phyloP scores from a whole-genome alignment of 23 tunicate species.

The Ciona savignyi region DNA sequence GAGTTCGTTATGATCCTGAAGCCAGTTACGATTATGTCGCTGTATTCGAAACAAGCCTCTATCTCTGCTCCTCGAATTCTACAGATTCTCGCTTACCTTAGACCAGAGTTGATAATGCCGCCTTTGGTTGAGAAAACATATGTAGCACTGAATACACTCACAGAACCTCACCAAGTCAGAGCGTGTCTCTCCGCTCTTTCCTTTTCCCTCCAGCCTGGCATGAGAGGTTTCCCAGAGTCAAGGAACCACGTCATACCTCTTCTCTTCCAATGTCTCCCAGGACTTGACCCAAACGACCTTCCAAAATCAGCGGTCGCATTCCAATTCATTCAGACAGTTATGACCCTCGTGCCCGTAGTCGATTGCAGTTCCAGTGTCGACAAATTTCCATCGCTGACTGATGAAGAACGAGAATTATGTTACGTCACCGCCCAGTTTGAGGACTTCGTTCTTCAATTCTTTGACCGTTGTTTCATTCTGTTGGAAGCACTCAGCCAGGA shows the following conservation, averaged over 20 bases:
- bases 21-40: slow-evolving; percentile 61
- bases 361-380: slow-evolving; percentile 67
- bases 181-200: slow-evolving; percentile 69
- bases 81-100: slow-evolving; percentile 40
- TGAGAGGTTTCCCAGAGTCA: slow-evolving; percentile 49
- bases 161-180: slow-evolving; percentile 87
- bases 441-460: slow-evolving; percentile 67
- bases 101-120: slow-evolving; percentile 76
- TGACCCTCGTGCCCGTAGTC: slow-evolving; percentile 55
- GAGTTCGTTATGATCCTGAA: slow-evolving; percentile 56
- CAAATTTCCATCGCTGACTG: slow-evolving; percentile 19
- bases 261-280: slow-evolving; percentile 78
- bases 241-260: slow-evolving; percentile 62
- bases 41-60: slow-evolving; percentile 61
- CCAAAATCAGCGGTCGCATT: slow-evolving; percentile 72
- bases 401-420: slow-evolving; percentile 49
- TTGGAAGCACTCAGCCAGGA: slow-evolving; percentile 66
- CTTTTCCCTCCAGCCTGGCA: slow-evolving; percentile 23
- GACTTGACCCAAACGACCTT: slow-evolving; percentile 83
- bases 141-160: slow-evolving; percentile 63
- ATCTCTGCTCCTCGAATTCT: slow-evolving; percentile 28
- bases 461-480: slow-evolving; percentile 66
- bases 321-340: slow-evolving; percentile 70
- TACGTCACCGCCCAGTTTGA: slow-evolving; percentile 53
- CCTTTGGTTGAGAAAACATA: slow-evolving; percentile 62